Conservation (phyloP, 2,113 vertebrate species). For the Thermophis baileyi region DNA sequence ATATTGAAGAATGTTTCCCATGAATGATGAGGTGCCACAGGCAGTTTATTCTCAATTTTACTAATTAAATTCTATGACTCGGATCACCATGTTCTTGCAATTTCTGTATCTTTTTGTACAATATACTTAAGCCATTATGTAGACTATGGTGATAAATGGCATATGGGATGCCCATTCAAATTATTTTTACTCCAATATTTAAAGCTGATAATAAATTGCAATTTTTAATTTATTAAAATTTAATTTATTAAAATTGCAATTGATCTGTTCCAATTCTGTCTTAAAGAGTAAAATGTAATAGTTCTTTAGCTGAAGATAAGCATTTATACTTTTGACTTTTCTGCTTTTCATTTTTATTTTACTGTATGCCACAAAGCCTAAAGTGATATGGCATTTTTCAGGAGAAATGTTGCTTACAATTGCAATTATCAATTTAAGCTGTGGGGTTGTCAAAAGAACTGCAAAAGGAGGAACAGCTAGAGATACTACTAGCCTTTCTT, state of each 20-base stretch:
- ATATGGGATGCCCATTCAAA: neutral
- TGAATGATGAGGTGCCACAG: slow-evolving; percentile 46
- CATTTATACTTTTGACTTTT: neutral
- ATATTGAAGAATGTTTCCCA: slow-evolving; percentile 48
- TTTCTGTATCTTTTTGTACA: slow-evolving; percentile 5
- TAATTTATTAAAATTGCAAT: too few species aligned
- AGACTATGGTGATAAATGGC: neutral
- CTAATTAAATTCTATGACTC: slow-evolving; percentile 32
- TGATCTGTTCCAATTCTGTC: neutral
- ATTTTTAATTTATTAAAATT: too few species aligned
- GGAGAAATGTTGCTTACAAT: neutral
- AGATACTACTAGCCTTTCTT: too few species aligned
- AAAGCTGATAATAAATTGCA: neutral
- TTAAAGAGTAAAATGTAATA: neutral
- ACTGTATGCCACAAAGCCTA: neutral
- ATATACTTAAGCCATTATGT: neutral
- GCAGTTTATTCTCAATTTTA: slow-evolving; percentile 43
- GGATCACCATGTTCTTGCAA: slow-evolving; percentile 8
- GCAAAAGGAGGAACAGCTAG: neutral
- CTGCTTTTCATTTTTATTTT: neutral
- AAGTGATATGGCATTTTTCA: neutral
- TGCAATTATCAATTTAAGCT: neutral
- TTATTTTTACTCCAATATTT: neutral
- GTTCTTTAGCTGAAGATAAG: neutral
- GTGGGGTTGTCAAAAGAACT: too few species aligned